Evolutionary conservation across 2,888 invertebrate species (phyloP), one percentile per base, ranked within the genome.

Genomic region (Tillus elongatus): DNA sequence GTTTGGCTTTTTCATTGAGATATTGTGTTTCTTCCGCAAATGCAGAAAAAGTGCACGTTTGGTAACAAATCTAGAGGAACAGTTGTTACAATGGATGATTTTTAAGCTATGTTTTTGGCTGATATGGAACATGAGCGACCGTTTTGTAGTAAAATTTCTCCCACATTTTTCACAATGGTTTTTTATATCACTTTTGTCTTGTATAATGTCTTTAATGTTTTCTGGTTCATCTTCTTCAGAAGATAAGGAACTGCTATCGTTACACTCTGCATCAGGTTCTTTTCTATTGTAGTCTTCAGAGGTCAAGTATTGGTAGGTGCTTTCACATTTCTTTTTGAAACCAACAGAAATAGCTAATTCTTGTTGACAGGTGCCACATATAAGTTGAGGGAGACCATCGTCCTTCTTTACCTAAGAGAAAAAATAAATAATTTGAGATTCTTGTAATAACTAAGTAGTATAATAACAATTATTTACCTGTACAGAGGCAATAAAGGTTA

Each of bases 251-350:
- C n/a, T n/a, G n/a, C n/a, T n/a, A n/a, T n/a, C n/a, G n/a, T n/a
- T n/a, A n/a, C n/a, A n/a, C n/a, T n/a, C n/a, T n/a, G n/a, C n/a
- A n/a, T n/a, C n/a, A n/a, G n/a, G n/a, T n/a, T n/a, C n/a, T n/a
- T n/a, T n/a, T n/a, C n/a, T n/a, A n/a, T n/a, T n/a, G n/a, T n/a
- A n/a, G n/a, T n/a, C n/a, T n/a, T n/a, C n/a, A n/a, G n/a, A n/a
- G n/a, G n/a, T n/a, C n/a, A n/a, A n/a, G n/a, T n/a, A 43, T 30
- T 35, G 19, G 39, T 45, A 40, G 6, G 51, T 45, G 13, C 33
- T 26, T 41, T 49, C 49, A 32, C 52, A 52, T 43, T 46, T 49
- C 6, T 44, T 30, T 37, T 46, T 51, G 36, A 52, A 52, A 40
- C 40, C 41, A 4, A 49, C 14, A 10, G 46, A 47, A 15, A 41